Percentiles rank a stretch among this genome's conserved stretches.
phyloP scores from a whole-genome alignment of 2,888 invertebrate genomes.

The Andrena bicolor region DNA sequence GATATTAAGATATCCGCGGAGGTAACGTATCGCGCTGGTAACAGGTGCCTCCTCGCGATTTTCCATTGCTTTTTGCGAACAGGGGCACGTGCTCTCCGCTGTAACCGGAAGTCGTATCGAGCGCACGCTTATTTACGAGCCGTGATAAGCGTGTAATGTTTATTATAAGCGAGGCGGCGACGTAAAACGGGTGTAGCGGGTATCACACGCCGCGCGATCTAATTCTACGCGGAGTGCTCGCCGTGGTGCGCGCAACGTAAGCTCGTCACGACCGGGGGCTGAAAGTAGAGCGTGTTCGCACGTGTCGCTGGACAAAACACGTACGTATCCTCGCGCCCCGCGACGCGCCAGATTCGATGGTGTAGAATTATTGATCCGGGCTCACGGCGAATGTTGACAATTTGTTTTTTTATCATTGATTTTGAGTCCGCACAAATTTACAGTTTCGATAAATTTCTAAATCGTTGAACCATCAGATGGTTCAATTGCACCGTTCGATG shows the following conservation, averaged over 20 bases:
- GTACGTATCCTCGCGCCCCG: conserved; percentile 2
- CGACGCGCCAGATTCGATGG: too few species aligned
- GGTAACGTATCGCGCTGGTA: conserved; percentile 56
- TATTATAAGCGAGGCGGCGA: background rate
- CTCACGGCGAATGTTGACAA: too few species aligned
- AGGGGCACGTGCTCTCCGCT: conserved; percentile 48
- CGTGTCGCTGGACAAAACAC: conserved; percentile 42
- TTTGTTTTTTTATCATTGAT: too few species aligned
- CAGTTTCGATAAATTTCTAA: too few species aligned
- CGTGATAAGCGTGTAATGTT: conserved; percentile 10
- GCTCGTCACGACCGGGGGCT: conserved; percentile 1
- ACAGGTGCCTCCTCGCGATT: conserved; percentile 61
- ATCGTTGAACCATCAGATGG: too few species aligned
- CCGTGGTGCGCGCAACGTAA: conserved; percentile 8
- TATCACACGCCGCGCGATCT: conserved; percentile 6
- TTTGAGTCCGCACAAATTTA: too few species aligned
- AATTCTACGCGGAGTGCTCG: conserved; percentile 11
- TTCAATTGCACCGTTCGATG: too few species aligned
- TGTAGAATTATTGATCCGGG: too few species aligned
- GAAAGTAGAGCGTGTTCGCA: conserved; percentile 31
- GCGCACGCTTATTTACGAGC: conserved; percentile 4
- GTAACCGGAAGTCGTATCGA: conserved; percentile 10
- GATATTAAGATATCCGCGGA: conserved; percentile 31
- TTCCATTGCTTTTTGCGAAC: conserved; percentile 52
- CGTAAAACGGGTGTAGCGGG: conserved; percentile 9